phyloP scores from a whole-genome alignment of 2,797 vertebrate genomes.

The Rhinichthys osculus region DNA sequence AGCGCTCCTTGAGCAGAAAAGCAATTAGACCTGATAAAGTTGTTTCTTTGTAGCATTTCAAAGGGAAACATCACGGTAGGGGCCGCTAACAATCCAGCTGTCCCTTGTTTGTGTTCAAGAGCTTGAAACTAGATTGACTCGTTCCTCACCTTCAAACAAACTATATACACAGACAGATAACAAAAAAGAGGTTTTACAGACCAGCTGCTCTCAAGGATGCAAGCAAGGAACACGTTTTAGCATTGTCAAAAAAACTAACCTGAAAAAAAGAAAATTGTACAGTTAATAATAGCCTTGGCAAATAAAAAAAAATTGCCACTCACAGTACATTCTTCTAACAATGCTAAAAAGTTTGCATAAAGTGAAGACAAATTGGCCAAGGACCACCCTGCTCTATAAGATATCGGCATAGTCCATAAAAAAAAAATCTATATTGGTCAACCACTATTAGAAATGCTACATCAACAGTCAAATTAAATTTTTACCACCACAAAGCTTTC shows the following conservation, averaged over 20 bases:
- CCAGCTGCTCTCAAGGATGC: constrained; percentile 12
- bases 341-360: background rate
- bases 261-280: background rate
- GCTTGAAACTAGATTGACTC: constrained; percentile 13
- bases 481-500: background rate
- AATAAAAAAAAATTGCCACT: background rate
- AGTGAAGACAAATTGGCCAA: background rate
- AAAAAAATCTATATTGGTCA: background rate
- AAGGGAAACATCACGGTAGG: constrained; percentile 22
- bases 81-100: constrained; percentile 23
- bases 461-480: too few species aligned
- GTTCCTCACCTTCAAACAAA: constrained; percentile 1
- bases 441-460: background rate
- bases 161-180: background rate
- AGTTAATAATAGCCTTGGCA: background rate
- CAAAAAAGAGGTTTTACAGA: background rate
- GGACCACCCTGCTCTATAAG: background rate
- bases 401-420: background rate
- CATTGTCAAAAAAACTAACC: background rate
- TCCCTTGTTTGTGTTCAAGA: constrained; percentile 25
- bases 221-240: background rate
- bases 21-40: constrained; percentile 31
- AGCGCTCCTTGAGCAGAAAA: constrained; percentile 21
- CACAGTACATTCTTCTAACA: background rate
- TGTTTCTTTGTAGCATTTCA: constrained; percentile 30